Evolutionary conservation across 2,113 vertebrate genomes (phyloP), one percentile per base, ranked within the genome.

Genomic region (Mirza zaza): DNA sequence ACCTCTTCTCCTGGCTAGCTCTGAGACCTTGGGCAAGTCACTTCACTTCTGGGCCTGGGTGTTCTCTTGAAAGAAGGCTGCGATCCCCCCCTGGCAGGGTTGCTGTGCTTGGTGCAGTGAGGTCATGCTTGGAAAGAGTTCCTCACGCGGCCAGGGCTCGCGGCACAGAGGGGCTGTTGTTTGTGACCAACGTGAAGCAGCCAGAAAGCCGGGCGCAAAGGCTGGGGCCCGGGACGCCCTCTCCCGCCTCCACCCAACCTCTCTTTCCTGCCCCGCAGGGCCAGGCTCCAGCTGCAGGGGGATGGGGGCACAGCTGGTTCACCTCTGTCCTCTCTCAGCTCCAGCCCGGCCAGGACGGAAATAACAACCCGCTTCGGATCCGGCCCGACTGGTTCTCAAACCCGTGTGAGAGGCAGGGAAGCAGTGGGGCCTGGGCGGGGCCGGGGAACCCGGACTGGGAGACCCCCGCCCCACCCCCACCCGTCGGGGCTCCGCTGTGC

Each of bases 111-210:
- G 42, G 8, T 0, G 50, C 93, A 39, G 15, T 71, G 95, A 81
- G 77, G 73, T 96, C 90, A 93, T 2, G 48, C 79, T 77, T 12
- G 80, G 96, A 88, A 86, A 95, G 67, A 63, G 89, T 7, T 73
- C 25, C 10, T 86, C 89, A 50, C 98, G 99, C 98, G 98, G 98
- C 92, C 99, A 97, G 8, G 98, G 98, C 97, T 99, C 98, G 0
- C 98, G 0, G 98, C 97, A 79, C 95, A 99, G 98, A 1, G 93
- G 73, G 90, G 36, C 84, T 57, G 87, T 90, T 97, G 97, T 97
- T 97, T 97, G 13, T 97, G 98, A 96, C 97, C 1, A 50, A 59
- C 27, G 57, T 18, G 1, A 96, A 95, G 2, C 96, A 65, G 1
- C 75, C 48, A 27, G 50, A 18, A 45, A 68, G 65, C 12, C 68